Evolutionary conservation across 2,888 invertebrate genomes (phyloP).

Genomic region (Synanthedon tipuliformis): DNA sequence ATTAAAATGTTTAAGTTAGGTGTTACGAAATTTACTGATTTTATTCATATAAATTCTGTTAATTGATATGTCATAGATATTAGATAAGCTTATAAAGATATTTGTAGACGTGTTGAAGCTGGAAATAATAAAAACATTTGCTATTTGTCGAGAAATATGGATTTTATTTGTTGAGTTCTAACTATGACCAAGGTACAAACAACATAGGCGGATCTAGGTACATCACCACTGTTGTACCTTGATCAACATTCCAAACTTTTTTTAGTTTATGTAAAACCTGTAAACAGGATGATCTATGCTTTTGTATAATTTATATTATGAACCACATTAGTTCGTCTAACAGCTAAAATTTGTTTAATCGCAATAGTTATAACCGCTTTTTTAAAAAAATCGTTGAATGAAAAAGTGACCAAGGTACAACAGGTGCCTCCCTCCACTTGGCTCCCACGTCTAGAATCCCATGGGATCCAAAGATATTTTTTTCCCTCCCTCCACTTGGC

Average conservation of each 20-base stretch:
- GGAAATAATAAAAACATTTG: conserved; percentile 2
- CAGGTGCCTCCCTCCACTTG: too few species aligned
- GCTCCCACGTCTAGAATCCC: too few species aligned
- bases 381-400: too few species aligned
- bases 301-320: conserved; percentile 3
- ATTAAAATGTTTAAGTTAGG: conserved; percentile 3
- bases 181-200: conserved; percentile 2
- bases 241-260: conserved; percentile 2
- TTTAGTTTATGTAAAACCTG: conserved; percentile 2
- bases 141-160: background rate
- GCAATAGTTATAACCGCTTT: too few species aligned
- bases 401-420: too few species aligned
- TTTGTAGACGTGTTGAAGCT: conserved; percentile 2
- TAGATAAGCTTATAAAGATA: conserved; percentile 2
- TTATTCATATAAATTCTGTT: conserved; percentile 3
- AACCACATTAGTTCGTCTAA: conserved; percentile 2
- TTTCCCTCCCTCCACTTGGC: too few species aligned
- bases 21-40: conserved; percentile 2
- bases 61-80: conserved; percentile 3
- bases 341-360: conserved; percentile 2
- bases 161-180: conserved; percentile 1
- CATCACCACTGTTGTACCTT: conserved; percentile 2
- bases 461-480: too few species aligned
- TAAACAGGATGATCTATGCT: conserved; percentile 1
- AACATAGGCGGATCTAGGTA: conserved; percentile 1